Conservation (phyloP, 2,888 invertebrate species). For the Drosophila atripex region DNA sequence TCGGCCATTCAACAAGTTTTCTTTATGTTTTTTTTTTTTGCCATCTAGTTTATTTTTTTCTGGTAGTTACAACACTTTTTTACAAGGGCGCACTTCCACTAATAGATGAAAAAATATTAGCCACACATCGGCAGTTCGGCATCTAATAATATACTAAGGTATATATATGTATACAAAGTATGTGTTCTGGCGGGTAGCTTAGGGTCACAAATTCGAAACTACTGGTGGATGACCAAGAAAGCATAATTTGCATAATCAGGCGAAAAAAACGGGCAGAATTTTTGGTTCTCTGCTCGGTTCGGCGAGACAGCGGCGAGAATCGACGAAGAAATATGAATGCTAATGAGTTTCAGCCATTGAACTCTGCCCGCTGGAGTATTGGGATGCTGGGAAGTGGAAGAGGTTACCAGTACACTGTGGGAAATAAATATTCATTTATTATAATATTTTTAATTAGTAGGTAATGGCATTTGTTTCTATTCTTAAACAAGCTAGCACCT, state of each 20-base stretch:
- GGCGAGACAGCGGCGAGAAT: constrained; percentile 23
- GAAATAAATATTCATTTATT: neutral
- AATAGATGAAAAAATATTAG: neutral
- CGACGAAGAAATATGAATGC: constrained; percentile 39
- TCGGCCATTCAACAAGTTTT: neutral
- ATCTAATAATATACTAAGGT: neutral
- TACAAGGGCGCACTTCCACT: constrained; percentile 11
- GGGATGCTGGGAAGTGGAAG: neutral
- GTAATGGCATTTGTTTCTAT: too few species aligned
- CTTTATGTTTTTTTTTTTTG: too few species aligned
- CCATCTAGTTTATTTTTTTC: neutral
- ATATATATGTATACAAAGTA: neutral
- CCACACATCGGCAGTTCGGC: neutral
- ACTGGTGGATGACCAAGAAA: constrained; percentile 17
- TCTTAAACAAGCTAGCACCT: too few species aligned
- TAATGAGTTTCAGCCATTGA: constrained; percentile 49
- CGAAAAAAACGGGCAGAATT: constrained; percentile 15
- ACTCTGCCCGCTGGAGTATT: constrained; percentile 21
- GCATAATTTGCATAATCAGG: constrained; percentile 45
- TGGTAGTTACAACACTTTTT: constrained; percentile 8
- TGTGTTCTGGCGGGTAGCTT: neutral
- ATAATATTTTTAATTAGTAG: too few species aligned
- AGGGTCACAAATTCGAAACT: constrained; percentile 26
- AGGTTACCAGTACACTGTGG: constrained; percentile 6
- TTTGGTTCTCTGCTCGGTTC: neutral